Percentiles rank a stretch among this genome's conserved stretches.
These are phyloP conservation scores for Crepidodera aurea DNA, from an alignment of 2,888 invertebrate genomes.

Conservation along the genomic window DNA sequence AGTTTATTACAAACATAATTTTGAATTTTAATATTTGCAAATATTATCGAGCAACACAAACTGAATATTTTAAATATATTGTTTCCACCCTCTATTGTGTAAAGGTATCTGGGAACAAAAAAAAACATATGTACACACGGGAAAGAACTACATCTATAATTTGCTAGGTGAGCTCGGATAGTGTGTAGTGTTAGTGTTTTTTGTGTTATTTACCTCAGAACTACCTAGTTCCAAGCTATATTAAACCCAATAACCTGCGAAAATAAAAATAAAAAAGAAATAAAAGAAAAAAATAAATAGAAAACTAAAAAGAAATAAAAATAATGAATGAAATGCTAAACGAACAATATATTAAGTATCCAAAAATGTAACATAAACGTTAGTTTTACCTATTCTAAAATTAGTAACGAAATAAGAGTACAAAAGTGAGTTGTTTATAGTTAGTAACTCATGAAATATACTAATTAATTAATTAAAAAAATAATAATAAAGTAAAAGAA, in stretches of 20 bases:
- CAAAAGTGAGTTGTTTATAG: slow-evolving; percentile 3
- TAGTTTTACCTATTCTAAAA: slow-evolving; percentile 14
- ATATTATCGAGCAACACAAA: no score
- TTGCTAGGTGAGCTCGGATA: slow-evolving; percentile 42
- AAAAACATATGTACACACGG: slow-evolving; percentile 49
- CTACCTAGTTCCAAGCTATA: slow-evolving; percentile 42
- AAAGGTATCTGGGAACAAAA: slow-evolving; percentile 33
- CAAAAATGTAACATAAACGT: slow-evolving; percentile 18
- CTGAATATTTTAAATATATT: slow-evolving; percentile 16
- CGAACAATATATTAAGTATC: slow-evolving; percentile 28
- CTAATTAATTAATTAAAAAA: slow-evolving; percentile 11
- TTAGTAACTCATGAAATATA: slow-evolving; percentile 10
- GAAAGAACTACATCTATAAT: slow-evolving; percentile 49
- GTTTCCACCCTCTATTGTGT: slow-evolving; percentile 7
- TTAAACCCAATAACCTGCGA: slow-evolving; percentile 46
- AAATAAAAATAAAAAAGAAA: slow-evolving; percentile 45
- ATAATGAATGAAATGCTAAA: slow-evolving; percentile 21
- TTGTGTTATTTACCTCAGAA: slow-evolving; percentile 48
- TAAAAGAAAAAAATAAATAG: slow-evolving; percentile 44
- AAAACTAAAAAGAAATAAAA: slow-evolving; percentile 34
- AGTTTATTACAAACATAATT: no score
- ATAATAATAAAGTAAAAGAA: slow-evolving; percentile 14
- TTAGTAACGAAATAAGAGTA: slow-evolving; percentile 14
- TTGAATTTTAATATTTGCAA: no score
- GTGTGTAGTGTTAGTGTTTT: slow-evolving; percentile 42